A percentile compares a stretch with the other conserved stretches of the same genome.
Conservation (phyloP, 2,797 vertebrate species). For the Ptychobarbus kaznakovi region DNA sequence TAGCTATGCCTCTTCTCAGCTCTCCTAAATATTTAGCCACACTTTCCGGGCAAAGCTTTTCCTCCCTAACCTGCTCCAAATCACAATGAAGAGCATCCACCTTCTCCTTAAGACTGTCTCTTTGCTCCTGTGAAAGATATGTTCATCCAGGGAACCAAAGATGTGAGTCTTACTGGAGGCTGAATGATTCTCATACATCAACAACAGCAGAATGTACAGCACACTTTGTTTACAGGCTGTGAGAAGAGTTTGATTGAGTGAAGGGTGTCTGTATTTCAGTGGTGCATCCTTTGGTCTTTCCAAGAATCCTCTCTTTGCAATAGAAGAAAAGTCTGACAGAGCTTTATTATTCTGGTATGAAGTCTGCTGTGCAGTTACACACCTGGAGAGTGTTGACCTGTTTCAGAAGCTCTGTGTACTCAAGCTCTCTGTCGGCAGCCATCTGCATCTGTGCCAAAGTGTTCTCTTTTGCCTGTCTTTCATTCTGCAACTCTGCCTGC, state of each 20-base stretch:
- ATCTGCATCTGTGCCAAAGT: conserved; percentile 74
- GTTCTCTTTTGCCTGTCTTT: conserved; percentile 77
- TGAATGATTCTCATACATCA: background rate
- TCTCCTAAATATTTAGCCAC: conserved; percentile 74
- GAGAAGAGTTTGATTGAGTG: background rate
- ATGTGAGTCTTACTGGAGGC: background rate
- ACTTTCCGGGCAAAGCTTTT: conserved; percentile 77
- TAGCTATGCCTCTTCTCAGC: conserved; percentile 72
- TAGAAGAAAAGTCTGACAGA: background rate
- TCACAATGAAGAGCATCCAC: conserved; percentile 78
- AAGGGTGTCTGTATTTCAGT: background rate
- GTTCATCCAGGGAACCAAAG: conserved; percentile 1
- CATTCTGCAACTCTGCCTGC: conserved; percentile 80
- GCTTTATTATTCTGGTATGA: background rate
- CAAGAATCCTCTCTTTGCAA: background rate
- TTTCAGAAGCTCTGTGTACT: conserved; percentile 73
- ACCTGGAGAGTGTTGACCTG: conserved; percentile 82
- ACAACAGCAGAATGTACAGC: background rate
- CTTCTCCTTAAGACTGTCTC: conserved; percentile 75
- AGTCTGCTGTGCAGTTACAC: conserved; percentile 6
- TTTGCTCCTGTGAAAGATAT: conserved; percentile 76
- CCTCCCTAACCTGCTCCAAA: conserved; percentile 70
- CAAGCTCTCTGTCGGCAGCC: conserved; percentile 76
- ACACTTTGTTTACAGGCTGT: background rate
- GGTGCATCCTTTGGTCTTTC: background rate